Evolutionary conservation across 2,888 invertebrate genomes (phyloP).

Genomic region (Stenichneumon culpator): DNA sequence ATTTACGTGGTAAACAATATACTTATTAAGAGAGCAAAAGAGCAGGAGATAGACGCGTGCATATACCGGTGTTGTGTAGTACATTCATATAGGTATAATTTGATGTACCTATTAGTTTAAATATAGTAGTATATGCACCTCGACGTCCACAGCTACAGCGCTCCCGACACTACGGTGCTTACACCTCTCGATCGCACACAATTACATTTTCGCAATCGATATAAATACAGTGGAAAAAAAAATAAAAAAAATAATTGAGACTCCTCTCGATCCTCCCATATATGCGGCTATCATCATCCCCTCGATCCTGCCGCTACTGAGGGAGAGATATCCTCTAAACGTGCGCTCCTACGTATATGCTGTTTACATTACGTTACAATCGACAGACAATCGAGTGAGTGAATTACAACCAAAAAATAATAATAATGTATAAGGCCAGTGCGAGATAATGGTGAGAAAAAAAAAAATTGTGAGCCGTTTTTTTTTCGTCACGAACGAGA

Average conservation of each 20-base stretch:
- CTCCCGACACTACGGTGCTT: constrained; percentile 84
- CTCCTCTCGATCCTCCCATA: constrained; percentile 73
- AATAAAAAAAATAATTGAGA: not conserved
- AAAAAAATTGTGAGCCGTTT: constrained; percentile 22
- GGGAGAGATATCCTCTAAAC: constrained; percentile 74
- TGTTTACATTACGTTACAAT: constrained; percentile 46
- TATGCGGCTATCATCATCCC: constrained; percentile 65
- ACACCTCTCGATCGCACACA: constrained; percentile 63
- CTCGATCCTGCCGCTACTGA: constrained; percentile 80
- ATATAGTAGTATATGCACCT: constrained; percentile 76
- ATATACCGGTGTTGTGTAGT: constrained; percentile 74
- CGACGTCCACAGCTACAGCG: constrained; percentile 84
- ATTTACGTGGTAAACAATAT: constrained; percentile 50
- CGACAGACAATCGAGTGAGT: constrained; percentile 53
- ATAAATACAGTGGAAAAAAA: constrained; percentile 49
- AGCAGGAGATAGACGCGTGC: constrained; percentile 71
- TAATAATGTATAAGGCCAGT: constrained; percentile 21
- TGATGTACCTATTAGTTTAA: constrained; percentile 39
- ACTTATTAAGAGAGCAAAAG: constrained; percentile 59
- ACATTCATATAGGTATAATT: constrained; percentile 46
- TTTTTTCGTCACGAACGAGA: constrained; percentile 31
- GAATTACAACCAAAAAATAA: constrained; percentile 28
- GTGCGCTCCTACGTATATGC: constrained; percentile 69
- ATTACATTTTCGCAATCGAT: constrained; percentile 37
- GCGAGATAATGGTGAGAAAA: constrained; percentile 37